These are phyloP conservation scores for Platanista minor DNA, from an alignment of 2,113 vertebrate genomes.

Conservation along the genomic window DNA sequence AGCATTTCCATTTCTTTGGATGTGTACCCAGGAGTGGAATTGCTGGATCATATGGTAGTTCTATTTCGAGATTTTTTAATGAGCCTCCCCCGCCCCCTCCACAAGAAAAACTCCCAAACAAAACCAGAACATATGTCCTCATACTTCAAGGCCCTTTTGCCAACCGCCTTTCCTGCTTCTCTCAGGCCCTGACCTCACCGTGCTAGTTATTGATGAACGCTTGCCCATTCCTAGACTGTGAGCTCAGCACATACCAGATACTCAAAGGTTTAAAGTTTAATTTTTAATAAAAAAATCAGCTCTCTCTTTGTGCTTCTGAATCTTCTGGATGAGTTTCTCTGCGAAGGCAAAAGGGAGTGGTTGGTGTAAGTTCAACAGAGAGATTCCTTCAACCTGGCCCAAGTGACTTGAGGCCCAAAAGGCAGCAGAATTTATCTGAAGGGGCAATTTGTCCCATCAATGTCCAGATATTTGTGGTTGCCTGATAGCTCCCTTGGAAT, in stretches of 20 bases:
- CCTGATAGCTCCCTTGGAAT: not conserved
- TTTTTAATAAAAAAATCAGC: not conserved
- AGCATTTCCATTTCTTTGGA: not conserved
- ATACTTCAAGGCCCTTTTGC: not conserved
- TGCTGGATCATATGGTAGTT: not conserved
- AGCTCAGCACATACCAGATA: not conserved
- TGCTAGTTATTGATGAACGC: not conserved
- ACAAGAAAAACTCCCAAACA: not conserved
- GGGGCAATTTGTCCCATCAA: not conserved
- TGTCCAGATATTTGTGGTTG: not conserved
- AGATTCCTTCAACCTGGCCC: not conserved
- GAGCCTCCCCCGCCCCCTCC: not conserved
- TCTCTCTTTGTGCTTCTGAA: not conserved
- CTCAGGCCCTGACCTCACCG: too few relatives aligned
- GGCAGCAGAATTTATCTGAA: not conserved
- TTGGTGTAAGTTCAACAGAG: not conserved
- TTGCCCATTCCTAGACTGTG: not conserved
- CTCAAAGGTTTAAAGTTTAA: not conserved
- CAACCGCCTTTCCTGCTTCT: too few relatives aligned
- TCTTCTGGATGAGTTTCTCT: not conserved
- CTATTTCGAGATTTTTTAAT: not conserved
- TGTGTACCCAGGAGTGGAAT: not conserved
- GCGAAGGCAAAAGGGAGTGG: not conserved
- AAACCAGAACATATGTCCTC: not conserved
- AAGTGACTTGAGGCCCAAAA: not conserved